Base-by-base conservation (phyloP, 1,140 invertebrate species). In the Lepeophtheirus salmonis region DNA sequence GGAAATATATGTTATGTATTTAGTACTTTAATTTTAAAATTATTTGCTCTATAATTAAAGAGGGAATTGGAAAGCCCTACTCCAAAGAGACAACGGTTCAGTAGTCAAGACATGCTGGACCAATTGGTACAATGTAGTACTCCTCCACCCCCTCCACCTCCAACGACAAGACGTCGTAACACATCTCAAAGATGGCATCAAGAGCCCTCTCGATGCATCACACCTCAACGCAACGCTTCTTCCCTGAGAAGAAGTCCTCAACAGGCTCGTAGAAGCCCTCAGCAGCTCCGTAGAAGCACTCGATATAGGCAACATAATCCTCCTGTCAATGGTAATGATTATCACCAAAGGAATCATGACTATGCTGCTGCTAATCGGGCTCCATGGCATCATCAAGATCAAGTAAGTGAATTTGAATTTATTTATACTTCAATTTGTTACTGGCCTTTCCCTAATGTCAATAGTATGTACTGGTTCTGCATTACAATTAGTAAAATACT, bases 31-130 rank as follows among this genome's bases (percentile, higher is more conserved):
- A n/a, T n/a, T n/a, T n/a, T n/a, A n/a, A n/a, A n/a, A n/a, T n/a
- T n/a, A n/a, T n/a, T 41, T 20, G 4, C 21, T 26, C 14, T 20
- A 25, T n/a, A 4, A 20, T 54, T 17, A n/a, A 13, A 57, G 55
- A 25, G 55, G 16, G 55, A 57, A 41, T 23, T 57, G 17, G 55
- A 57, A 25, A 26, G 23, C 23, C 55, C 55, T 17, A 57, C 55
- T 10, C 55, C 55, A 17, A 57, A 57, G 55, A 13, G 55, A 14
- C 55, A 25, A 21, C 22, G 55, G 13, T 25, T 57, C 17, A 24
- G 20, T 23, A 54, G 18, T 23, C 23, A 21, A 25, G 55, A 57
- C 23, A 57, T 57, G 55, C 25, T 26, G 22, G 55, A 57, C 25
- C 23, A 14, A 14, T 4, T 57, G 12, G 20, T 23, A 3, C 55